A percentile compares a stretch with the other conserved stretches of the same genome.
Evolutionary conservation across 2,888 invertebrate species (phyloP).

Genomic region (Dyspetes luteomarginatus): DNA sequence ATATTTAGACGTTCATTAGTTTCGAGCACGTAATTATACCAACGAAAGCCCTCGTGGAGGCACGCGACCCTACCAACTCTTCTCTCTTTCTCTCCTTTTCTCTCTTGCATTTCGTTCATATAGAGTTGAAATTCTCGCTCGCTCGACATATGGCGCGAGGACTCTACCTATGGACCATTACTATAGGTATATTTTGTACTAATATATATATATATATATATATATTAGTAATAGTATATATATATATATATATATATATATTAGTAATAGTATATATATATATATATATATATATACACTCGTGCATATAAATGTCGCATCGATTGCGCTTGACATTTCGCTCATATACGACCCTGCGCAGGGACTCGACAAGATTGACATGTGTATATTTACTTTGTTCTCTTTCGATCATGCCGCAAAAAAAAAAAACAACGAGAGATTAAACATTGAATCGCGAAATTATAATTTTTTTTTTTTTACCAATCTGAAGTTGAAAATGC

Average conservation of each 20-base stretch:
- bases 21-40: constrained; percentile 78
- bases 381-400: no score
- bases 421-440: no score
- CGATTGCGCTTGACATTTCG: constrained; percentile 69
- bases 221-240: no score
- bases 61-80: constrained; percentile 77
- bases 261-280: constrained; percentile 41
- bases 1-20: constrained; percentile 82
- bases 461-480: no score
- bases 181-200: constrained; percentile 42
- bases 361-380: constrained; percentile 51
- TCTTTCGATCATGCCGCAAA: no score
- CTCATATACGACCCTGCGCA: constrained; percentile 7
- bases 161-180: constrained; percentile 44
- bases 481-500: no score
- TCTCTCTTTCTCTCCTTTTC: constrained; percentile 3
- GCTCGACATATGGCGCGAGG: constrained; percentile 75
- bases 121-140: constrained; percentile 68
- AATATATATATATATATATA: constrained; percentile 12
- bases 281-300: constrained; percentile 27
- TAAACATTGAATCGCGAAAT: no score
- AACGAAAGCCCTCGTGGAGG: constrained; percentile 79
- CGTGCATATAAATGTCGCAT: constrained; percentile 65
- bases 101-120: constrained; percentile 22
- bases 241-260: constrained; percentile 24